Conservation (phyloP, 1,140 invertebrate species). For the Drosophila sulfurigaster region DNA sequence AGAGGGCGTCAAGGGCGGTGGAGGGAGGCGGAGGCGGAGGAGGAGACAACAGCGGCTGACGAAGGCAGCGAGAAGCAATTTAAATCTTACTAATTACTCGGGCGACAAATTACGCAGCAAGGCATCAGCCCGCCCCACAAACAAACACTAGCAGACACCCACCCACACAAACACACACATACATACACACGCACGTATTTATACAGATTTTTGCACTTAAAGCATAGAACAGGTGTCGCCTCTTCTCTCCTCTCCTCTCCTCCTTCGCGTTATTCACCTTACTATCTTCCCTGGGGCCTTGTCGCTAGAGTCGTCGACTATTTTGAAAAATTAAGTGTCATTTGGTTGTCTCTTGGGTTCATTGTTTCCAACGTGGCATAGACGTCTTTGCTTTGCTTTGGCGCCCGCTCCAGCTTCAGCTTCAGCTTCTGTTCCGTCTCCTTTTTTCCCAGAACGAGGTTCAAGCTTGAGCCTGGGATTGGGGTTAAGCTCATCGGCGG, state of each 20-base stretch:
- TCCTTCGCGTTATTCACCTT: background rate
- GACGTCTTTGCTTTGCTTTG: conserved; percentile 19
- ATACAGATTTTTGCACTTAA: conserved; percentile 46
- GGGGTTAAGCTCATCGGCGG: conserved; percentile 15
- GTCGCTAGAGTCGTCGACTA: conserved; percentile 43
- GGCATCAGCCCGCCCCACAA: conserved; percentile 20
- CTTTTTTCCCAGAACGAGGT: background rate
- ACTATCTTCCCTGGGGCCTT: conserved; percentile 1
- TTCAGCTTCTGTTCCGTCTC: conserved; percentile 14
- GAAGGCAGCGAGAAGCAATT: conserved; percentile 73
- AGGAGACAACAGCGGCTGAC: background rate
- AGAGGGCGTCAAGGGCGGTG: background rate
- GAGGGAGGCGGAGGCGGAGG: background rate
- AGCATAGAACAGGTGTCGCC: conserved; percentile 48
- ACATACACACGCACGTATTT: conserved; percentile 3
- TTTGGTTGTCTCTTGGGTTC: conserved; percentile 72
- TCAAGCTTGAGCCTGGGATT: conserved; percentile 3
- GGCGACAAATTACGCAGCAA: conserved; percentile 80
- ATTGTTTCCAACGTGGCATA: conserved; percentile 57
- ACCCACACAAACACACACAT: conserved; percentile 16
- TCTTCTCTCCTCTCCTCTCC: background rate
- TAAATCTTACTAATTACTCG: conserved; percentile 85
- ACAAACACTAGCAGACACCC: background rate
- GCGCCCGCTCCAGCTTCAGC: conserved; percentile 2
- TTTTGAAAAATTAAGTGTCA: conserved; percentile 80